Evolutionary conservation across 2,113 vertebrate species (phyloP), one percentile per base, ranked within the genome.

Genomic region (Lampris megalopsis): DNA sequence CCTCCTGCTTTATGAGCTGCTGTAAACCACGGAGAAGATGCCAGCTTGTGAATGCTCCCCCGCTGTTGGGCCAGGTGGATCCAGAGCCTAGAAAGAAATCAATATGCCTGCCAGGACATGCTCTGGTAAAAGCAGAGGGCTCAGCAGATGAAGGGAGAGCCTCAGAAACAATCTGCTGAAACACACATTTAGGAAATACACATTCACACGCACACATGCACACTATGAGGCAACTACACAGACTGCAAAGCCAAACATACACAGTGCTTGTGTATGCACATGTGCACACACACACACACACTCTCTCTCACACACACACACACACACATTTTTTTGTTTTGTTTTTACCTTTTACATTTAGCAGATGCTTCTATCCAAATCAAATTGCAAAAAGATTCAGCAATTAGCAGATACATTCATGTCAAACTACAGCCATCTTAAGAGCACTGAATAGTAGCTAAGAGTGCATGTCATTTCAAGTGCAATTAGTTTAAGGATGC

Each of bases 11-110:
- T 86, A 81, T 70, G 52, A 82, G 8, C 68, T 13, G 50, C 69
- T 79, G 64, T 56, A 8, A 81, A 70, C 79, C 73, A 37, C 74
- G 37, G 71, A 6, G 75, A 77, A 79, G 79, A 80, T 80, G 75
- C 66, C 49, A 80, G 63, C 77, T 72, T 63, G 75, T 70, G 83
- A 81, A 89, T 47, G 73, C 75, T 42, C 73, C 78, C 89, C 90
- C 72, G 78, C 90, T 90, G 86, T 56, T 71, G 63, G 72, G 71
- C 78, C 86, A 86, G 89, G 83, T 88, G 85, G 72, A 88, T 50
- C 76, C 67, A 83, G 80, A 59, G 73, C 49, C 68, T 11, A 11
- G 64, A 75, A 77, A 88, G 72, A 82, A 78, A 87, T 85, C 76
- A 82, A 75, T 83, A 75, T 61, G 64, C 66, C 70, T 10, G 40